A percentile compares a stretch with the other conserved stretches of the same genome.
phyloP scores from a whole-genome alignment of 2,888 invertebrate species.

The Fragum fragum region DNA sequence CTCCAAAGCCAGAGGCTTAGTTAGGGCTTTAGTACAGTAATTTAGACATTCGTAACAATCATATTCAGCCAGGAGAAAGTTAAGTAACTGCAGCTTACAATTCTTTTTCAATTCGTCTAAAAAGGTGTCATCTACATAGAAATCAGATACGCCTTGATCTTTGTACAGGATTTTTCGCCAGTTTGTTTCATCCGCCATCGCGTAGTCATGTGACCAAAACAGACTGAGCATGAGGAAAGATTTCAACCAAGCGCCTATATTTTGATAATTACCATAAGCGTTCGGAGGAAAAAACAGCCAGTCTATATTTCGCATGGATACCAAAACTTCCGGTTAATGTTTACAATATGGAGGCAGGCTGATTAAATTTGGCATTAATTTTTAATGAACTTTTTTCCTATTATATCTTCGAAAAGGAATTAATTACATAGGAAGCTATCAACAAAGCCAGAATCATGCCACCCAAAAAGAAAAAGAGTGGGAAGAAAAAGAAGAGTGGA shows the following conservation, averaged over 20 bases:
- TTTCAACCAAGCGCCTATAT: neutral
- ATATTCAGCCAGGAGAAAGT: too few relatives aligned
- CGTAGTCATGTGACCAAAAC: conserved; percentile 59
- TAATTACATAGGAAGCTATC: neutral
- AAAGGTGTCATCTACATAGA: conserved; percentile 96
- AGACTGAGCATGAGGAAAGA: conserved; percentile 55
- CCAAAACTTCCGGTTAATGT: conserved; percentile 59
- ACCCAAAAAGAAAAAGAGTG: conserved; percentile 85
- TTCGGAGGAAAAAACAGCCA: conserved; percentile 17
- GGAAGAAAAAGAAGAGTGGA: conserved; percentile 84
- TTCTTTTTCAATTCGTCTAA: conserved; percentile 95
- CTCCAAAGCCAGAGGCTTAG: too few relatives aligned
- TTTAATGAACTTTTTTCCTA: neutral
- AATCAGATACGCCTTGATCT: conserved; percentile 95
- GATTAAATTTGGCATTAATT: conserved; percentile 24
- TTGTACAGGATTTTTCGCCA: conserved; percentile 97
- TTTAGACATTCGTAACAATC: too few relatives aligned
- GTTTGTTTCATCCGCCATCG: conserved; percentile 61
- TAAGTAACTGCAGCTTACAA: conserved; percentile 81
- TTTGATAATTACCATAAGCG: neutral
- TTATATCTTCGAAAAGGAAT: neutral
- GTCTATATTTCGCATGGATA: conserved; percentile 43
- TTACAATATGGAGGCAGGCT: conserved; percentile 67
- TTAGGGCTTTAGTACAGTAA: too few relatives aligned
- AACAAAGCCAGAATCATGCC: conserved; percentile 76